Evolutionary conservation across 2,888 invertebrate species (phyloP), one percentile per base, ranked within the genome.

Genomic region (Limenitis camilla): DNA sequence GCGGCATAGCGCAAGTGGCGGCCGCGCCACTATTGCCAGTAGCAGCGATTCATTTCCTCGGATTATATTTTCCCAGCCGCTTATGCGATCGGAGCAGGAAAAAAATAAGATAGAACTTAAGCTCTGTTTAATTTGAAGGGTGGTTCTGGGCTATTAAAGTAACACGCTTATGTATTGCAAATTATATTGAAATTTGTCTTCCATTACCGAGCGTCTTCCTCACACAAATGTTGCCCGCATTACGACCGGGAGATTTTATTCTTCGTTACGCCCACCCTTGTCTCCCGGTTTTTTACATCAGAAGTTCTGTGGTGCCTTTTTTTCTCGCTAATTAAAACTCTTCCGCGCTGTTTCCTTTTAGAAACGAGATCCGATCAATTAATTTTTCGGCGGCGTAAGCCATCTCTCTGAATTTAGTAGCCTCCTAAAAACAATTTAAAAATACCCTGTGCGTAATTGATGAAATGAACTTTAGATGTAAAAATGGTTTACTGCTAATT

Each of bases 141-240:
- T 86, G 88, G 88, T 88, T 88, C 87, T 83, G 87, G 88, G 81
- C 88, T 88, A 88, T 88, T 88, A 88, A 88, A 87, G 86, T 88
- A 88, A 87, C 86, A 88, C 88, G 88, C 88, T 87, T 88, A 88
- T 88, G 88, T 88, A 88, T 87, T 88, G 87, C 86, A 88, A 88
- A 88, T 88, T 87, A 88, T 88, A 88, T 88, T 87, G 88, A 88
- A 87, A 87, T 87, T 87, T 87, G 87, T 87, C 87, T 87, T 87
- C 87, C 85, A 87, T 87, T 87, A 86, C 86, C 78, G 81, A 78
- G 81, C 79, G 79, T 79, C 84, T 87, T 86, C 84, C 85, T 86
- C 80, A 86, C 86, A 86, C 87, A 87, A 87, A 87, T 87, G 87
- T 85, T 85, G 82, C 81, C 86, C 86, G 86, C 83, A 82, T 85